Percentiles rank a stretch among this genome's conserved stretches.
Conservation (phyloP, 2,113 vertebrate genomes). For the Triplophysa siluroides region DNA sequence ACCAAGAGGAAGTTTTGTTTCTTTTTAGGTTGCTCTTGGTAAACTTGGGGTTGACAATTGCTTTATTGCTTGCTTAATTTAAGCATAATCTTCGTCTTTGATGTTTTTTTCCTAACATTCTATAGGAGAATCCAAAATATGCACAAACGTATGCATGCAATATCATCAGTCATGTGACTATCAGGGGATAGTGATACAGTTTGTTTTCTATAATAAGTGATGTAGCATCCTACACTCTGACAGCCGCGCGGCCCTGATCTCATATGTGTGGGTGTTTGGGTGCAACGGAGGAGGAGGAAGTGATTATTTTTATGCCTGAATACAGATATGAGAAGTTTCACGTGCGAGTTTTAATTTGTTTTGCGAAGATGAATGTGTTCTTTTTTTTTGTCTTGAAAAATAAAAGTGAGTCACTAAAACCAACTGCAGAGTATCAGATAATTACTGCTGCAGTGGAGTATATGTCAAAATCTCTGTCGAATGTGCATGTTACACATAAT, state of each 20-base stretch:
- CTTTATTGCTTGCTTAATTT: too few species aligned
- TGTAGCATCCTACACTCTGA: constrained; percentile 13
- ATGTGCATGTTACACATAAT: constrained; percentile 41
- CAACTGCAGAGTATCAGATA: neutral
- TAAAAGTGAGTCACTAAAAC: neutral
- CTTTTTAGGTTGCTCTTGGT: too few species aligned
- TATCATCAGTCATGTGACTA: constrained; percentile 12
- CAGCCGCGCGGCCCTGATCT: constrained; percentile 25
- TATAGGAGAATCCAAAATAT: too few species aligned
- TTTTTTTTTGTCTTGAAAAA: constrained; percentile 7
- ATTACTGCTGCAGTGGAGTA: constrained; percentile 1
- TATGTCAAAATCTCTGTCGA: constrained; percentile 11
- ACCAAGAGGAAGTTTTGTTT: too few species aligned
- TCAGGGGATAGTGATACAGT: constrained; percentile 37
- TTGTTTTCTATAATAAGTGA: constrained; percentile 17
- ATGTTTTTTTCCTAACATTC: too few species aligned
- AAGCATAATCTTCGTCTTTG: too few species aligned
- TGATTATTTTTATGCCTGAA: constrained; percentile 44
- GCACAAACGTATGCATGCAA: too few species aligned
- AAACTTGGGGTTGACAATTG: too few species aligned
- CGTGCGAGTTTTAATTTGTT: constrained; percentile 21
- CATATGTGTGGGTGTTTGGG: constrained; percentile 33
- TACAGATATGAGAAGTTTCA: constrained; percentile 38
- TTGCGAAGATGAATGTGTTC: neutral
- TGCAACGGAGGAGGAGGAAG: constrained; percentile 34